Base-by-base conservation (phyloP, 1,140 invertebrate genomes). In the Andricus grossulariae region DNA sequence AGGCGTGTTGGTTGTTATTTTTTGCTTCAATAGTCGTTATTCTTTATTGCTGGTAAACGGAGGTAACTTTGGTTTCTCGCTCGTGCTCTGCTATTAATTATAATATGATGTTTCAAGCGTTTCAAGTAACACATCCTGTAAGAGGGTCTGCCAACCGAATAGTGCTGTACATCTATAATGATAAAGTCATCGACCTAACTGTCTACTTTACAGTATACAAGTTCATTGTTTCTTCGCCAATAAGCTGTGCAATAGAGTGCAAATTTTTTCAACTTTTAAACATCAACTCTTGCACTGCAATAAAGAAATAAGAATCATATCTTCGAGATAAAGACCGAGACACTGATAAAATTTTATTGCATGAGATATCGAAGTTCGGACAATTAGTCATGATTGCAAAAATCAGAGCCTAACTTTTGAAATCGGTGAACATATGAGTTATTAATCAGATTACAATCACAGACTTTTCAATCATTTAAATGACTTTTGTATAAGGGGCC, bases 71-170 rank as follows among this genome's bases (percentile, higher is more conserved):
- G 18, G 54, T 55, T 55, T 55, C 54, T 55, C 18, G 54, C 18
- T 55, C 18, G 54, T 55, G 54, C 54, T 18, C 54, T 18, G 18
- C 21, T 19, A 19, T 19, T 55, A 55, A 19, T 55, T 19, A 55
- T 55, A 19, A 55, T 21, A 55, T 55, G 18, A 55, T 55, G 21
- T 55, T 45, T 45, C 8, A 45, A 55, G 21, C 21, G 8, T 55
- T 55, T 55, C 54, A 55, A 19, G 18, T 55, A 55, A 55, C 54
- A 55, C 54, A 55, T 55, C 54, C 54, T 55, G 54, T 55, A 19
- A 55, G n/a, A 55, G 54, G 54, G 54, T 55, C 21, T 55, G 54
- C 18, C 21, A 55, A 55, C 18, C 54, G 18, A 55, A 55, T 55
- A 55, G 54, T 55, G 18, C 18, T 55, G 54, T 55, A 55, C 54